Base-by-base conservation (phyloP, 2,888 invertebrate species). In the Sesia apiformis region DNA sequence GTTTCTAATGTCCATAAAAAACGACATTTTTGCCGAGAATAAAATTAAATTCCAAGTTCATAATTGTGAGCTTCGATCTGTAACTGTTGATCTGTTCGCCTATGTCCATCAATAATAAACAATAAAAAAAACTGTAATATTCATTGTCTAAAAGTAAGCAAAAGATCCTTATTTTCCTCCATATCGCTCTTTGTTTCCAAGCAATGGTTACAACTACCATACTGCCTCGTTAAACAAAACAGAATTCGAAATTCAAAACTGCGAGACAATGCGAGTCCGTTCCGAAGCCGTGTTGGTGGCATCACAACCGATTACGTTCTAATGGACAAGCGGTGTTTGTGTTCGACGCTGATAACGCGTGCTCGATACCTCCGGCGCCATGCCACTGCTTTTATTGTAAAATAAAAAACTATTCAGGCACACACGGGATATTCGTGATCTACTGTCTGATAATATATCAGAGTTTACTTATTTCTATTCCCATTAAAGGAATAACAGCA, bases 261-360 rank as follows among this genome's bases (percentile, higher is more conserved):
- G 78, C 77, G 66, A 79, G 76, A 83, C 84, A 84, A 84, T 86
- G 69, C 73, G 66, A 67, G 66, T 68, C 71, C 69, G 50, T 50
- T 50, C 50, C 38, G 70, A 70, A 76, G 74, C 77, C 65, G 74
- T 81, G 87, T 82, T 88, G 87, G 87, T 87, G 86, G 87, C 84
- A 81, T 78, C 81, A 84, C 80, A 77, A 77, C 75, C 89, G 90
- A 90, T 90, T 90, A 87, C 85, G 76, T 82, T 88, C 87, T 90
- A 90, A 90, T 90, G 89, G 86, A 89, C 89, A 89, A 87, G 81
- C 83, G 79, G 63, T 89, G 89, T 89, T 87, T 87, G 88, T 86
- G 85, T 87, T 79, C 78, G 74, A 63, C 58, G 56, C 65, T 67
- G 89, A 89, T 89, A 89, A 89, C 76, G 74, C 69, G 63, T 74